Evolutionary conservation across 2,888 invertebrate species (phyloP).

Genomic region (Trichacis sp.): DNA sequence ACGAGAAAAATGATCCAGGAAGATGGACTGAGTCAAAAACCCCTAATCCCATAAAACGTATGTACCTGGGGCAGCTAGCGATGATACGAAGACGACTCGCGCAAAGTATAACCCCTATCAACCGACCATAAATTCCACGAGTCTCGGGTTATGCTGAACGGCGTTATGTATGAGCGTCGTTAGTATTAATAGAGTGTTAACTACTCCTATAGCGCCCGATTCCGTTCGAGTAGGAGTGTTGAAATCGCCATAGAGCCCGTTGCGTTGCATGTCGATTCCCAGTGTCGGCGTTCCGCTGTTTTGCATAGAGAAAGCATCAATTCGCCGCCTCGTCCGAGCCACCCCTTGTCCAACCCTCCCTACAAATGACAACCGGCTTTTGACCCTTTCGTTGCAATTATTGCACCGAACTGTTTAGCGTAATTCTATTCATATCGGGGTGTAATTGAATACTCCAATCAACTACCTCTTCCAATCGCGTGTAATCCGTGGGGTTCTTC

Average conservation of each 20-base stretch:
- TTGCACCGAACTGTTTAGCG: slow-evolving; percentile 45
- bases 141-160: slow-evolving; percentile 51
- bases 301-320: slow-evolving; percentile 66
- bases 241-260: slow-evolving; percentile 38
- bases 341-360: slow-evolving; percentile 20
- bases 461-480: slow-evolving; percentile 29
- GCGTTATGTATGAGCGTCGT: slow-evolving; percentile 68
- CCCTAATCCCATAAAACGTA: too few relatives aligned
- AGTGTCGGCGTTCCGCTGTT: slow-evolving; percentile 59
- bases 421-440: slow-evolving; percentile 56
- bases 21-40: too few relatives aligned
- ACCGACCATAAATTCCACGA: slow-evolving; percentile 65
- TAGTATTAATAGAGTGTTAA: slow-evolving; percentile 69
- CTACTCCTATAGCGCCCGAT: slow-evolving; percentile 69
- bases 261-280: slow-evolving; percentile 57
- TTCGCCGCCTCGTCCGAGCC: slow-evolving; percentile 52
- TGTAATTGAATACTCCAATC: slow-evolving; percentile 56
- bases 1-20: too few relatives aligned
- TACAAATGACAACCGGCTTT: slow-evolving; percentile 33
- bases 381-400: slow-evolving; percentile 42
- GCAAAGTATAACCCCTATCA: slow-evolving; percentile 67
- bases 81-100: too few relatives aligned
- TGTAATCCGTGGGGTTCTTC: too few relatives aligned
- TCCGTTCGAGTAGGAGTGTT: slow-evolving; percentile 43
- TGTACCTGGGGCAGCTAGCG: too few relatives aligned